Conservation (phyloP, 2,797 vertebrate genomes). For the Lateolabrax maculatus region DNA sequence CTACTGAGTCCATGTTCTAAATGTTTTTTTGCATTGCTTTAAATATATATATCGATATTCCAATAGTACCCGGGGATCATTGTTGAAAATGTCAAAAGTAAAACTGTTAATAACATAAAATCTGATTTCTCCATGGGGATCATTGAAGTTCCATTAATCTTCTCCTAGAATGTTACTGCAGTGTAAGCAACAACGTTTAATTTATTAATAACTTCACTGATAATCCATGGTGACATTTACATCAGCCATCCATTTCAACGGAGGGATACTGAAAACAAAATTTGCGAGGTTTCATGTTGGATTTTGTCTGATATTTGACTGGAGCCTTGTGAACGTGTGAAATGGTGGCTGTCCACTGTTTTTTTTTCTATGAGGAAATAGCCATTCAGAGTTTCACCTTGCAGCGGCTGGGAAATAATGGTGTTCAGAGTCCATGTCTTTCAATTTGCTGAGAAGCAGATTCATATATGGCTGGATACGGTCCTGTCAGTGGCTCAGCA, state of each 20-base stretch:
- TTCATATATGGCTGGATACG: background rate
- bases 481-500: background rate
- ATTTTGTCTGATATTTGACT: slow-evolving; percentile 8
- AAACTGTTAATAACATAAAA: slow-evolving; percentile 65
- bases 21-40: slow-evolving; percentile 18
- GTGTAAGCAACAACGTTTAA: slow-evolving; percentile 38
- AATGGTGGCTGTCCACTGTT: background rate
- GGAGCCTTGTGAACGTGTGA: background rate
- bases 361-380: background rate
- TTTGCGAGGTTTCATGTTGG: background rate
- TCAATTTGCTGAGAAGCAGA: background rate
- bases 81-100: slow-evolving; percentile 63
- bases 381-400: background rate
- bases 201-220: slow-evolving; percentile 50
- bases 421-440: background rate
- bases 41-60: slow-evolving; percentile 41
- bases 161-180: slow-evolving; percentile 27
- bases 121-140: slow-evolving; percentile 47
- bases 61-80: slow-evolving; percentile 14
- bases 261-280: background rate
- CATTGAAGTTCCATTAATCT: slow-evolving; percentile 66
- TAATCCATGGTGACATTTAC: slow-evolving; percentile 67
- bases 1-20: background rate
- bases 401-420: background rate
- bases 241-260: slow-evolving; percentile 8